Evolutionary conservation across 2,113 vertebrate species (phyloP).

Genomic region (Colinus virginianus): DNA sequence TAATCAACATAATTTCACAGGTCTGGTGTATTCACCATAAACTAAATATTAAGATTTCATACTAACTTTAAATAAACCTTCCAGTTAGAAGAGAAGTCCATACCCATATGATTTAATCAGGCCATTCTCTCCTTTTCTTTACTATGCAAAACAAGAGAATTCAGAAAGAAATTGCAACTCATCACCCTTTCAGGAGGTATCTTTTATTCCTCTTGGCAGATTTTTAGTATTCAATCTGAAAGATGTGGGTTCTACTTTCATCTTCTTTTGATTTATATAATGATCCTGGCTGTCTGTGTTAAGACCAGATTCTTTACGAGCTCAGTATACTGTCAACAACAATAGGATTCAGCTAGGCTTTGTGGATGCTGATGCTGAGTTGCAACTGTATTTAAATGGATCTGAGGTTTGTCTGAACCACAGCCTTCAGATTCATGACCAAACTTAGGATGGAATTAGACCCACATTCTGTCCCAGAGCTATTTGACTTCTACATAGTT

Average conservation of each 20-base stretch:
- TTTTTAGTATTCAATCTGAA: constrained; percentile 38
- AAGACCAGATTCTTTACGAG: constrained; percentile 25
- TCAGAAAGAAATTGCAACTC: constrained; percentile 28
- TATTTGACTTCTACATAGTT: not conserved
- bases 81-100: not conserved
- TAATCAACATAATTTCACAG: not conserved
- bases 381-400: constrained; percentile 1
- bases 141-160: not conserved
- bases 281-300: constrained; percentile 38
- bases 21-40: not conserved
- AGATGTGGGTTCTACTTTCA: constrained; percentile 56
- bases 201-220: constrained; percentile 47
- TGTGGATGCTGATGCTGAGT: constrained; percentile 4
- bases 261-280: constrained; percentile 69
- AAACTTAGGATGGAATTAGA: constrained; percentile 24
- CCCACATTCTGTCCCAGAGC: not conserved
- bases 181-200: constrained; percentile 25
- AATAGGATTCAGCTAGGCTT: constrained; percentile 20
- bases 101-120: not conserved
- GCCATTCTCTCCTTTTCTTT: not conserved
- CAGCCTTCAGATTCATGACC: constrained; percentile 43
- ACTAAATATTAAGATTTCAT: not conserved
- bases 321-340: constrained; percentile 63
- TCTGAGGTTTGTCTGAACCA: constrained; percentile 44
- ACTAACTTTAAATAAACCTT: not conserved